A percentile compares a stretch with the other conserved stretches of the same genome.
Evolutionary conservation across 2,888 invertebrate genomes (phyloP).

Genomic region (Rotaria macrura): DNA sequence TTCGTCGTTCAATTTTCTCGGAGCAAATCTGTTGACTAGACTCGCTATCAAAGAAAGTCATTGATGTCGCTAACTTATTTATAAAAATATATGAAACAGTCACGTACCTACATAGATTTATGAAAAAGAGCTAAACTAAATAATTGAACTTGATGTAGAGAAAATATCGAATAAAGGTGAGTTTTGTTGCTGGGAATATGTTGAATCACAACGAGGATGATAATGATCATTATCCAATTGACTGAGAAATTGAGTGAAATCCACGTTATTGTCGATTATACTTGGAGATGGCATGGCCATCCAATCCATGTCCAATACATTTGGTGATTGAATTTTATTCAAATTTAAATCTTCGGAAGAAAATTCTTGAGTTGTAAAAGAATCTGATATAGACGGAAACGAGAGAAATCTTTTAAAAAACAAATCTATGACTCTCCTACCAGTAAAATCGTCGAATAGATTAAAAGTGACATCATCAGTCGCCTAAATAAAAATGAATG

Average conservation of each 20-base stretch:
- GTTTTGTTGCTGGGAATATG: too few relatives aligned
- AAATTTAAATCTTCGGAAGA: too few relatives aligned
- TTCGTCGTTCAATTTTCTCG: too few relatives aligned
- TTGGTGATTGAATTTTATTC: too few relatives aligned
- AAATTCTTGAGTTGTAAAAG: too few relatives aligned
- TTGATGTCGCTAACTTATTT: too few relatives aligned
- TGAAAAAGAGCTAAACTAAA: background rate
- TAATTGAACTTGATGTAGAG: background rate
- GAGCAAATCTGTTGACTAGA: too few relatives aligned
- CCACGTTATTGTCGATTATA: background rate
- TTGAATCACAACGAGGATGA: background rate
- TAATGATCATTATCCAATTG: background rate
- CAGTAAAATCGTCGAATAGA: background rate
- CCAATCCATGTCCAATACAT: background rate
- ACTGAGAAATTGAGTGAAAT: background rate
- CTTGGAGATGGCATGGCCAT: background rate
- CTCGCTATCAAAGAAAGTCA: too few relatives aligned
- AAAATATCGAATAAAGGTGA: background rate
- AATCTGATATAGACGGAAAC: too few relatives aligned
- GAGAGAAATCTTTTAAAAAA: too few relatives aligned
- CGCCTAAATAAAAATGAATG: background rate
- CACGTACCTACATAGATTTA: background rate
- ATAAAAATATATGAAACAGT: background rate
- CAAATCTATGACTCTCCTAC: background rate
- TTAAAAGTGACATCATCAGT: background rate